phyloP scores from a whole-genome alignment of 2,888 invertebrate species.

The Perdita meconis region DNA sequence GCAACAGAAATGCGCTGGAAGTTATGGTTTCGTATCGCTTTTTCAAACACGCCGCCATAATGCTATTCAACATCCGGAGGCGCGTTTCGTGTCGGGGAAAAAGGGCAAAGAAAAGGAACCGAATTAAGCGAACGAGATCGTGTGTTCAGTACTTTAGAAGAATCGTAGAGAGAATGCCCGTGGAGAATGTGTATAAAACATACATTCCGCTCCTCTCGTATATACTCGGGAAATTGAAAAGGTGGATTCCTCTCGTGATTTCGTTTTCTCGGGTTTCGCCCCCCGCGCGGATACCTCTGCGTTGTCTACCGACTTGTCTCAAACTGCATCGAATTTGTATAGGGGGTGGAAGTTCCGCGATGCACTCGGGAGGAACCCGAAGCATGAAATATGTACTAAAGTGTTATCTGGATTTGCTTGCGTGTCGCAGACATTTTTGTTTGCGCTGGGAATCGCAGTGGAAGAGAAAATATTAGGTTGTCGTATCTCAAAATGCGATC shows the following conservation, averaged over 20 bases:
- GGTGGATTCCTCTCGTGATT: conserved; percentile 34
- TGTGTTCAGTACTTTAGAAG: background rate
- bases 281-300: conserved; percentile 26
- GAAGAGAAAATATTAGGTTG: conserved; percentile 23
- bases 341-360: conserved; percentile 26
- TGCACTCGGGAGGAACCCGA: conserved; percentile 16
- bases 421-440: conserved; percentile 23
- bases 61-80: background rate
- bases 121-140: conserved; percentile 23
- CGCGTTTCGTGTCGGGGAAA: too few species aligned
- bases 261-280: conserved; percentile 16
- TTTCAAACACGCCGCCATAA: background rate
- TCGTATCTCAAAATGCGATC: background rate
- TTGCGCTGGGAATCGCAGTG: conserved; percentile 13
- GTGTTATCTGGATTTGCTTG: conserved; percentile 32
- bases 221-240: conserved; percentile 42
- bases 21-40: background rate
- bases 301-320: conserved; percentile 37
- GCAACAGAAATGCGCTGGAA: background rate
- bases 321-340: conserved; percentile 48
- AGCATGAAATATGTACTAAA: conserved; percentile 36
- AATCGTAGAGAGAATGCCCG: conserved; percentile 1
- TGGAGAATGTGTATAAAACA: conserved; percentile 9
- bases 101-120: background rate
- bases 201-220: background rate